phyloP scores from a whole-genome alignment of 30 jellyfish, hydroid and myxozoan genomes.

The Mastigias papua region DNA sequence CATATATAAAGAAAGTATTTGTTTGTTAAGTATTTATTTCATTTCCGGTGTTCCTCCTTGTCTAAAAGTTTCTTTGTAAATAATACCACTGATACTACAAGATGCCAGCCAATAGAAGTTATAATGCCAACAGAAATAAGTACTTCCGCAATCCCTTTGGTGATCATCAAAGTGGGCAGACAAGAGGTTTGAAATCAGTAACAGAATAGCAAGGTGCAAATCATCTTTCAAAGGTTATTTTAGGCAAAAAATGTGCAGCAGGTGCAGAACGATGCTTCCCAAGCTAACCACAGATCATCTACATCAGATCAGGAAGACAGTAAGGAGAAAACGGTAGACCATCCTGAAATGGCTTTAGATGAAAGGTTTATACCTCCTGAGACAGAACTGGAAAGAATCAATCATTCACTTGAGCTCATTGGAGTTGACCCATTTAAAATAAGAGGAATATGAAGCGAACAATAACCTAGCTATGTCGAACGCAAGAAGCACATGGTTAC shows the following conservation, averaged over 20 bases:
- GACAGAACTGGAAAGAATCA: slow-evolving; percentile 1
- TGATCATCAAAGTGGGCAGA: background rate
- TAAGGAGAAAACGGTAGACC: background rate
- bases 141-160: background rate
- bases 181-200: background rate
- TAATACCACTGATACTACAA: background rate
- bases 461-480: background rate
- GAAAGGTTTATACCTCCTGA: background rate
- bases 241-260: background rate
- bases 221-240: background rate
- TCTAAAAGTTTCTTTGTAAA: background rate
- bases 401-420: background rate
- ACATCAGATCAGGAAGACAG: background rate
- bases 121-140: background rate
- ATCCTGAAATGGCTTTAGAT: background rate
- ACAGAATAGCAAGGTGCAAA: background rate
- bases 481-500: background rate
- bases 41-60: background rate
- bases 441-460: background rate
- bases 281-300: background rate
- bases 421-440: background rate
- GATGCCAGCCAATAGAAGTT: background rate
- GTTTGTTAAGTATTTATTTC: background rate
- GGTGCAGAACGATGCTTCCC: background rate
- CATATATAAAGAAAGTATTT: too few relatives aligned